These are phyloP conservation scores for Lasioglossum lativentre DNA, from an alignment of 2,888 invertebrate genomes.

Conservation along the genomic window DNA sequence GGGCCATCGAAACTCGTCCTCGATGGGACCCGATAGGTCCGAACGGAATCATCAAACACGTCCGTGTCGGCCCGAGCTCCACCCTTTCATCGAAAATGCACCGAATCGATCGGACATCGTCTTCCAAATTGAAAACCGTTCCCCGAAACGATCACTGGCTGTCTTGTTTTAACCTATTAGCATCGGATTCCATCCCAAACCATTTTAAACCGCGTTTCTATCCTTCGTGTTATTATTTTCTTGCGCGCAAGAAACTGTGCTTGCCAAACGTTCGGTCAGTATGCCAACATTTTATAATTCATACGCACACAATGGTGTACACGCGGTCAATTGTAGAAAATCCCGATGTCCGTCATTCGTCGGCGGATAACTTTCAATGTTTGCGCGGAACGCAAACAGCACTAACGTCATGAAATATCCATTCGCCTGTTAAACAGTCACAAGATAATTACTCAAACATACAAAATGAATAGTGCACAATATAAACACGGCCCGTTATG, in stretches of 20 bases:
- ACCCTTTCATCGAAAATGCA: constrained; percentile 10
- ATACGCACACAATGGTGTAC: neutral
- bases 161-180: neutral
- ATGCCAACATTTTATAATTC: neutral
- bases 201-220: neutral
- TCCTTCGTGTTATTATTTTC: neutral
- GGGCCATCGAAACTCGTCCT: constrained; percentile 27
- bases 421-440: constrained; percentile 3
- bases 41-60: constrained; percentile 50
- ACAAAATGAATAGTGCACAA: neutral
- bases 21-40: constrained; percentile 52
- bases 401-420: neutral
- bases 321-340: neutral
- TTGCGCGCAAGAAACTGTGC: neutral
- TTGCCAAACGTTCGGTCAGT: neutral
- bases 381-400: neutral
- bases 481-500: neutral
- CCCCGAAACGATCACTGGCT: neutral
- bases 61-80: neutral
- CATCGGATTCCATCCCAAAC: neutral
- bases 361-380: neutral
- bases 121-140: neutral
- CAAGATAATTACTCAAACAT: neutral
- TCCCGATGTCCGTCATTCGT: neutral
- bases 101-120: neutral